Percentiles rank a stretch among this genome's conserved stretches.
phyloP scores from a whole-genome alignment of 2,888 invertebrate species.

The Nemurella pictetii region DNA sequence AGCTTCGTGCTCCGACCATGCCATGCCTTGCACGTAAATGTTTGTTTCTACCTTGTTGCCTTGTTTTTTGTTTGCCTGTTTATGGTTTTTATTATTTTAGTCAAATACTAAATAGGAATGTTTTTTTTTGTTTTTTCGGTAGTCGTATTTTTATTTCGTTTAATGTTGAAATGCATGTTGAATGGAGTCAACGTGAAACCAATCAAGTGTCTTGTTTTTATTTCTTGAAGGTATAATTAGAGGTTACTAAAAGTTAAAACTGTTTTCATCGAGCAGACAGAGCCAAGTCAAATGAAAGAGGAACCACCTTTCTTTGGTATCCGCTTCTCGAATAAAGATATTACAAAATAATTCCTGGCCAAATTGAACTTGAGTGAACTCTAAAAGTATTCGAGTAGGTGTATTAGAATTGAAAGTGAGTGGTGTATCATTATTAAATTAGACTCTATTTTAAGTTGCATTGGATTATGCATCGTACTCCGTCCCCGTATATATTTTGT shows the following conservation, averaged over 20 bases:
- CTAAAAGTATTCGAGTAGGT: background rate
- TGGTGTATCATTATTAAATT: background rate
- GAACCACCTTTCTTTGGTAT: background rate
- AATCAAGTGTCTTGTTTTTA: slow-evolving; percentile 23
- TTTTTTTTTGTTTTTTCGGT: background rate
- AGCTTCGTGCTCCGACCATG: background rate
- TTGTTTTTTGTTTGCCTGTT: background rate
- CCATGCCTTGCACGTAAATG: slow-evolving; percentile 2
- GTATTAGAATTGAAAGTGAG: background rate
- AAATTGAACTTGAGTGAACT: background rate
- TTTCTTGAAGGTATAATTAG: slow-evolving; percentile 28
- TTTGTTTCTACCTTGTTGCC: slow-evolving; percentile 16
- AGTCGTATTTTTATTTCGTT: background rate
- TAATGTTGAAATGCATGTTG: background rate
- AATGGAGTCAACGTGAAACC: slow-evolving; percentile 27
- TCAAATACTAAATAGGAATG: background rate
- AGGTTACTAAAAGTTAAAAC: slow-evolving; percentile 20
- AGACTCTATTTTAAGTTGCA: background rate
- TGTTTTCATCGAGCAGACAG: background rate
- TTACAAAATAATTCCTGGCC: background rate
- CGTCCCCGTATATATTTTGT: background rate
- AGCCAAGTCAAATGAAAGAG: background rate
- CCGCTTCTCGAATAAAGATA: background rate
- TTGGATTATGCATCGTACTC: background rate
- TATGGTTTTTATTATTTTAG: background rate